These are phyloP conservation scores for Hyposoter dolosus DNA, from an alignment of 2,888 invertebrate species.

Conservation along the genomic window DNA sequence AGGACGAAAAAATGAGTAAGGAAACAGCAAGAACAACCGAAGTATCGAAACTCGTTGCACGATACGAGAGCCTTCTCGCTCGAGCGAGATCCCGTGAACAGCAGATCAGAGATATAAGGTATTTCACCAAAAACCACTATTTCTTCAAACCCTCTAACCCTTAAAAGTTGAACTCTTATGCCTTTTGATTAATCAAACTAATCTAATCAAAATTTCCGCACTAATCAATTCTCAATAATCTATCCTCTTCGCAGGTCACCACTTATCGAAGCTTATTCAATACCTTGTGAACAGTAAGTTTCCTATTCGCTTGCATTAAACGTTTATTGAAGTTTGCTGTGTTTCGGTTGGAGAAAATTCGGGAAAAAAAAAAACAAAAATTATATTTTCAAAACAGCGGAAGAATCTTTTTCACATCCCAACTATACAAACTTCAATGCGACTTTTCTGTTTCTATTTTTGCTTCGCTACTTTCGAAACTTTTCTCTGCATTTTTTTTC, in stretches of 20 bases:
- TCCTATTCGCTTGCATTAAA: slow-evolving; percentile 33
- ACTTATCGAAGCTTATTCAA: slow-evolving; percentile 86
- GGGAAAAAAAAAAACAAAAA: neutral
- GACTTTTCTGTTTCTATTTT: neutral
- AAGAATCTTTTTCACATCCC: neutral
- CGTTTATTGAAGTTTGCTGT: neutral
- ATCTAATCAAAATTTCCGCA: slow-evolving; percentile 36
- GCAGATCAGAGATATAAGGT: slow-evolving; percentile 92
- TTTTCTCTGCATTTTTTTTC: neutral
- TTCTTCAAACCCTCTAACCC: neutral
- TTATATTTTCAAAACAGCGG: neutral
- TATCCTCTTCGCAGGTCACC: slow-evolving; percentile 85
- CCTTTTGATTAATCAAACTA: neutral
- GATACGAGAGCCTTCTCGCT: slow-evolving; percentile 89
- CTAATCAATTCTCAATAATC: slow-evolving; percentile 68
- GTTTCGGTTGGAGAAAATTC: neutral
- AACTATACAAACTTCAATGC: neutral
- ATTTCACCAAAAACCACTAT: slow-evolving; percentile 76
- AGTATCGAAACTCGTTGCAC: slow-evolving; percentile 88
- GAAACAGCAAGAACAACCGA: slow-evolving; percentile 89
- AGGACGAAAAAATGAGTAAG: slow-evolving; percentile 90
- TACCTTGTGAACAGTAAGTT: slow-evolving; percentile 88
- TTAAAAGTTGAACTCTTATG: neutral
- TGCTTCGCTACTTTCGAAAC: neutral
- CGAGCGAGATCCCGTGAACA: slow-evolving; percentile 91